Base-by-base conservation (phyloP, 2,888 invertebrate species). In the Trissolcus brochymenae region DNA sequence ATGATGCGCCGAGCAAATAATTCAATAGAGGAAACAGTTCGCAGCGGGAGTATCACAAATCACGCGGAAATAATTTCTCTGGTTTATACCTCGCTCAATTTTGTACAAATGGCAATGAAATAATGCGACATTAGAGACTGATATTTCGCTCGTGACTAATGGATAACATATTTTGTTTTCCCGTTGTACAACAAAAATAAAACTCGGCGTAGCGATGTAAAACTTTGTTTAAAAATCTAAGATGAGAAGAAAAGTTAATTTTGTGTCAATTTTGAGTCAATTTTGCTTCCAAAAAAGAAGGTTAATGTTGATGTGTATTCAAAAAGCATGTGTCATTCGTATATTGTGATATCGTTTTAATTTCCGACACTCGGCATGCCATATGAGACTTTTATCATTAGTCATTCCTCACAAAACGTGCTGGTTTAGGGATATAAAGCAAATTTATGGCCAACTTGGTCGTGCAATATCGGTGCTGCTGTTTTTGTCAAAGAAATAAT, bases 341-440 rank as follows among this genome's bases (percentile, higher is more conserved):
- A n/a, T 60, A 46, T 60, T 19, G 19, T 60, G 43, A 46, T 46
- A 68, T 60, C 67, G 53, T 19, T 68, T 60, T 60, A 68, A 59
- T 59, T 43, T 66, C 41, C 40, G 66, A 19, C 56, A 50, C 50
- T 19, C 51, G 57, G 49, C 50, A 49, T 66, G 40, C 49, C 9
- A 35, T 65, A 66, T 57, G 57, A 66, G 51, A 66, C 57, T 57
- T 57, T 29, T 29, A 4, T 29, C 29, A 29, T 29, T 29, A 29
- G 50, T 50, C 17, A 53, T 59, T 67, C 57, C 53, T 59, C 46
- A 25, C 13, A 35, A 55, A 61, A 29, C 29, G 46, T 16, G 50
- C 13, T 4, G 14, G 13, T 46, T 16, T 16, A 49, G 13, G 66
- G 21, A n/a, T 40, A 50, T 66, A 56, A 66, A 40, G 51, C 50